phyloP scores from a whole-genome alignment of 2,797 vertebrate genomes.

The Falco rusticolus region DNA sequence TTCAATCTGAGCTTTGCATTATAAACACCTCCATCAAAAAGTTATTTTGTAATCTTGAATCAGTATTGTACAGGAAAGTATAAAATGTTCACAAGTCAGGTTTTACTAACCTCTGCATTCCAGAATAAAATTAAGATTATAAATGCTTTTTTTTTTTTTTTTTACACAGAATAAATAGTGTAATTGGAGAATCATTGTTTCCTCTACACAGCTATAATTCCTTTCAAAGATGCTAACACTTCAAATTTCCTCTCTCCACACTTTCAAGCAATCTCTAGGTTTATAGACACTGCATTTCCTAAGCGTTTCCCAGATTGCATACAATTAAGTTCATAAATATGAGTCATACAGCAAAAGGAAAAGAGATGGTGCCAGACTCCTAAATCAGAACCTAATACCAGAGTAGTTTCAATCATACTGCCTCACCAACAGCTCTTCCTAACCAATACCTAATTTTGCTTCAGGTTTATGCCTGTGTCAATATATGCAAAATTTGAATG shows the following conservation, averaged over 20 bases:
- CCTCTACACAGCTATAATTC: not conserved
- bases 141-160: not conserved
- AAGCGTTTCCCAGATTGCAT: not conserved
- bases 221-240: not conserved
- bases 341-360: not conserved
- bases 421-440: not conserved
- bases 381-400: not conserved
- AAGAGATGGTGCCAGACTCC: not conserved
- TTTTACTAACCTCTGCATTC: not conserved
- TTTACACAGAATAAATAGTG: not conserved
- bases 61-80: not conserved
- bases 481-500: not conserved
- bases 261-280: not conserved
- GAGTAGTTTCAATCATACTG: rapidly evolving
- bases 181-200: not conserved
- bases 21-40: not conserved
- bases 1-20: not conserved
- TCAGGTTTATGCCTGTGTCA: not conserved
- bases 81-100: not conserved
- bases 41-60: not conserved
- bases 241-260: not conserved
- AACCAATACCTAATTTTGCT: not conserved
- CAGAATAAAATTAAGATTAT: not conserved
- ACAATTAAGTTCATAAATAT: not conserved
- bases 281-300: not conserved